phyloP scores from a whole-genome alignment of 2,888 invertebrate species.

The Cephus runcator region DNA sequence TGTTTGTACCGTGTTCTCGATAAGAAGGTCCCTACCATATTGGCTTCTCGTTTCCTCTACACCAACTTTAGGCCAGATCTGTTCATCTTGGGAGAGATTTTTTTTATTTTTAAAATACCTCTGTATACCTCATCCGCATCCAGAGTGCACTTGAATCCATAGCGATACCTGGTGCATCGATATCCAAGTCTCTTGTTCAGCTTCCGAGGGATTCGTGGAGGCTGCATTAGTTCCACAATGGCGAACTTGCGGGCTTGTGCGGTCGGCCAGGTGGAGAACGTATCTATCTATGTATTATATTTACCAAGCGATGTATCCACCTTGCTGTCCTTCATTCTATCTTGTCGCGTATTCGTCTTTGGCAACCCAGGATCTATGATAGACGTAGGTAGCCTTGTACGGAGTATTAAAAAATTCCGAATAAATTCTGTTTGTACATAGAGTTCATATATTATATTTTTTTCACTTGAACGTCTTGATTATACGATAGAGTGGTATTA shows the following conservation, averaged over 20 bases:
- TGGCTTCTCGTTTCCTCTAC: neutral
- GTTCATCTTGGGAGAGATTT: neutral
- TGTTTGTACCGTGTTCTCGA: neutral
- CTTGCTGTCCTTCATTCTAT: neutral
- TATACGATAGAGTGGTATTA: neutral
- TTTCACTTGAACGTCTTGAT: neutral
- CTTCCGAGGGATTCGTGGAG: neutral
- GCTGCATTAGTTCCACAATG: neutral
- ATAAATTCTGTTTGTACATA: neutral
- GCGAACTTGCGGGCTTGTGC: neutral
- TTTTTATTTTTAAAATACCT: neutral
- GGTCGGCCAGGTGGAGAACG: neutral
- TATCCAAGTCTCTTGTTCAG: neutral
- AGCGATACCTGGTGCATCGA: neutral
- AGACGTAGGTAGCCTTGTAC: neutral
- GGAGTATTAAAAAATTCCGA: neutral
- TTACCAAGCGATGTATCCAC: neutral
- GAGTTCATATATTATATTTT: neutral
- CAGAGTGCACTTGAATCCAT: neutral
- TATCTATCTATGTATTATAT: neutral
- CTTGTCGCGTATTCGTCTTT: neutral
- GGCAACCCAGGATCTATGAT: neutral
- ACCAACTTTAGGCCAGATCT: neutral
- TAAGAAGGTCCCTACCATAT: neutral
- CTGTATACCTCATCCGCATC: neutral